These are phyloP conservation scores for Plodia interpunctella DNA, from an alignment of 1,140 invertebrate genomes.

Conservation along the genomic window DNA sequence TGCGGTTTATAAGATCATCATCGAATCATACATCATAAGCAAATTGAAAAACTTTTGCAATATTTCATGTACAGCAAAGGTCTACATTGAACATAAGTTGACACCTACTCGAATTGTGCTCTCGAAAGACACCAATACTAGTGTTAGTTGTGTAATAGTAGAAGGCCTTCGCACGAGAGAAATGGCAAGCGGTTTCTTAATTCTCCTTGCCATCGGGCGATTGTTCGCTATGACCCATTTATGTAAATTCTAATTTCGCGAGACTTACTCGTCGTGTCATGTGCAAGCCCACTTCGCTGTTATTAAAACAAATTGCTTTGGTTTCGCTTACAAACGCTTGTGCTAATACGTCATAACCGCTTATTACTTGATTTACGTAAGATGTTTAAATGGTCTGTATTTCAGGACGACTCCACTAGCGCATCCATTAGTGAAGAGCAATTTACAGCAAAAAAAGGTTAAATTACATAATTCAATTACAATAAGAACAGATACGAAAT, in stretches of 20 bases:
- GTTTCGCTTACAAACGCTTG: conserved; percentile 15
- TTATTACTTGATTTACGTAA: conserved; percentile 10
- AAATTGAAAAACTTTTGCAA: too few species aligned
- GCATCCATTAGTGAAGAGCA: too few species aligned
- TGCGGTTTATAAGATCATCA: too few species aligned
- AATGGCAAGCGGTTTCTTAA: conserved; percentile 64
- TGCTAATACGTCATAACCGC: conserved; percentile 12
- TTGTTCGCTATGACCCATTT: conserved; percentile 51
- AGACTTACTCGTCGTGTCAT: conserved; percentile 20
- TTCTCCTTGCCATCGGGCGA: conserved; percentile 53
- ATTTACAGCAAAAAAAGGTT: too few species aligned
- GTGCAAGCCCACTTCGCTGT: conserved; percentile 16
- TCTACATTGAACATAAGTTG: too few species aligned
- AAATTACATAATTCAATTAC: too few species aligned
- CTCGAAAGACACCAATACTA: conserved; percentile 37
- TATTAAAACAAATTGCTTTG: conserved; percentile 19
- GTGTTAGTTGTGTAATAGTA: conserved; percentile 56
- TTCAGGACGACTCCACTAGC: background rate
- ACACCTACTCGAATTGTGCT: conserved; percentile 18
- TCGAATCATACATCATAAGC: too few species aligned
- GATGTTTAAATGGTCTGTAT: background rate
- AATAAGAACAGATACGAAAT: too few species aligned
- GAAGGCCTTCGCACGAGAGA: conserved; percentile 66
- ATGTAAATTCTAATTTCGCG: conserved; percentile 39
- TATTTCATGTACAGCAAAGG: too few species aligned